Evolutionary conservation across 2,113 vertebrate genomes (phyloP).

Genomic region (Corvus hawaiiensis): DNA sequence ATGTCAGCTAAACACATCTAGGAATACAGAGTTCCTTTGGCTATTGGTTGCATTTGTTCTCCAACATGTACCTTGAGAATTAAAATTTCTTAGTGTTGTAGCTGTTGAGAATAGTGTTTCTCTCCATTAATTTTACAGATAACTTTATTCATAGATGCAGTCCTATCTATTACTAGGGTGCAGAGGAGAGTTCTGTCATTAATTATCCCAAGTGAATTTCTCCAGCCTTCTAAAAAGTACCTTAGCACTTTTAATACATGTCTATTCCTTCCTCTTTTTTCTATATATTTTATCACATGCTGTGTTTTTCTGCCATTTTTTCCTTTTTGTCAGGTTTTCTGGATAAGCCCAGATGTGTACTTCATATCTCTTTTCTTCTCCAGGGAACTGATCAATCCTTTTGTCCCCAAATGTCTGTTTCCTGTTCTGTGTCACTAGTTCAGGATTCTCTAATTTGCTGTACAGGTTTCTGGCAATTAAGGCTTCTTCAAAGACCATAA

Average conservation of each 20-base stretch:
- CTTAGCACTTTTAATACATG: not conserved
- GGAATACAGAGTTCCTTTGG: conserved; percentile 9
- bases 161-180: not conserved
- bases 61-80: not conserved
- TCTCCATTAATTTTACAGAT: not conserved
- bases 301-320: not conserved
- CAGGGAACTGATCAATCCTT: not conserved
- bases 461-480: not conserved
- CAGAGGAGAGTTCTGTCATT: not conserved
- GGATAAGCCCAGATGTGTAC: not conserved
- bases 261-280: not conserved
- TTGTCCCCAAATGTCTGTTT: not conserved
- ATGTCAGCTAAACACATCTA: not conserved
- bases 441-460: not conserved
- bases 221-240: not conserved
- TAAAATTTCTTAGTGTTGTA: not conserved
- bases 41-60: not conserved
- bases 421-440: not conserved
- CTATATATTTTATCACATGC: not conserved
- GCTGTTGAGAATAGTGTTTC: not conserved
- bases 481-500: not conserved
- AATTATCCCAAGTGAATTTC: not conserved
- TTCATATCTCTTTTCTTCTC: not conserved
- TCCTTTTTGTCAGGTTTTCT: not conserved
- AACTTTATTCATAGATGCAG: not conserved